phyloP scores from a whole-genome alignment of 35 echinoderm and acorn worm genomes.

The Ophioderma brevispina region DNA sequence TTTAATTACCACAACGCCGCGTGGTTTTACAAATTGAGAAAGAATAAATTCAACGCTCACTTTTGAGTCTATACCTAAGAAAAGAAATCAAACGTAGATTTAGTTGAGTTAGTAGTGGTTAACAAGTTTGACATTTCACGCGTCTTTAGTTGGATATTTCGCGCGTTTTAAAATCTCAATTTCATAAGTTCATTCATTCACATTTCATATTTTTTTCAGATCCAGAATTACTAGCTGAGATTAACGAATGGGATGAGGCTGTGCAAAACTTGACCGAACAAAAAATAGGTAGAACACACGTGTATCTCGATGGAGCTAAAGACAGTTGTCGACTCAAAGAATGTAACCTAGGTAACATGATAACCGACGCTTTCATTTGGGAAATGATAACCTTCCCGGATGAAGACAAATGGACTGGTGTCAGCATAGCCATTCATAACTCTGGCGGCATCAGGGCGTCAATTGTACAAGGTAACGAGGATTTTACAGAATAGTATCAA shows the following conservation, averaged over 20 bases:
- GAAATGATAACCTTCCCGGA: slow-evolving; percentile 37
- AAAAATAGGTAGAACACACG: slow-evolving; percentile 57
- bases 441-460: slow-evolving; percentile 68
- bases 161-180: too few species aligned
- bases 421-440: slow-evolving; percentile 81
- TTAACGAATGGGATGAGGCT: background rate
- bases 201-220: background rate
- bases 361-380: slow-evolving; percentile 61
- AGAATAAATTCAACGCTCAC: too few species aligned
- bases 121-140: too few species aligned
- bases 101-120: too few species aligned
- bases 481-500: too few species aligned
- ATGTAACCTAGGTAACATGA: slow-evolving; percentile 82
- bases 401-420: slow-evolving; percentile 75
- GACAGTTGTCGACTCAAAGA: slow-evolving; percentile 41
- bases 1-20: too few species aligned
- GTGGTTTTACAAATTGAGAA: too few species aligned
- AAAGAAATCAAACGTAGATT: too few species aligned
- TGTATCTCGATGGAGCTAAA: slow-evolving; percentile 43
- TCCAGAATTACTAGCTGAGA: background rate
- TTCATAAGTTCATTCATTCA: too few species aligned
- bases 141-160: too few species aligned
- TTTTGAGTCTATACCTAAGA: too few species aligned
- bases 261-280: slow-evolving; percentile 22
- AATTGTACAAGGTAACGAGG: slow-evolving; percentile 60